A percentile compares a stretch with the other conserved stretches of the same genome.
Conservation (phyloP, 2,797 vertebrate species). For the Aselliscus stoliczkanus region DNA sequence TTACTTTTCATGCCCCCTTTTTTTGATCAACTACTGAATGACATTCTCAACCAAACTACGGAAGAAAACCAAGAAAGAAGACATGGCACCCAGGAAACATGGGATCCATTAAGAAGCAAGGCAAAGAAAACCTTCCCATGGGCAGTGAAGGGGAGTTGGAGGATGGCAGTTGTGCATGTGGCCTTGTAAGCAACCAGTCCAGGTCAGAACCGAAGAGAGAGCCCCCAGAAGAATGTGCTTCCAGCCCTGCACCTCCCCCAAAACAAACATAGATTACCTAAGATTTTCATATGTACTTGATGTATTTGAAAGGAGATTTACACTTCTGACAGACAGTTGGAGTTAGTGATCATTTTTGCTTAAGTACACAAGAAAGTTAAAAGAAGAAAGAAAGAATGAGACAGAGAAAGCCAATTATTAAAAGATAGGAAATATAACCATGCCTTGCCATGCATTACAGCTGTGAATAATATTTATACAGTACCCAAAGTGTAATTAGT, state of each 20-base stretch:
- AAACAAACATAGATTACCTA: neutral
- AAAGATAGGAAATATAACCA: neutral
- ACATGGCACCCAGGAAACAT: neutral
- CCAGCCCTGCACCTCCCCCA: no score
- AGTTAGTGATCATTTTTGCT: neutral
- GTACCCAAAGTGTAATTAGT: neutral
- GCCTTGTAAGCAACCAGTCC: no score
- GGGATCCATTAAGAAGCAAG: neutral
- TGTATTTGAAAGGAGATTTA: neutral
- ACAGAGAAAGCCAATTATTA: neutral
- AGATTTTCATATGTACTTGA: neutral
- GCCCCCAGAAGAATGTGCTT: neutral
- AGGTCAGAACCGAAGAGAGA: neutral
- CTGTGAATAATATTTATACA: neutral
- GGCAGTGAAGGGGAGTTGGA: neutral
- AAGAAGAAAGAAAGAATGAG: neutral
- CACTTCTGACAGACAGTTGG: neutral
- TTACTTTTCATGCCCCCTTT: neutral
- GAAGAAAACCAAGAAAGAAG: neutral
- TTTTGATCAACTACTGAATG: neutral
- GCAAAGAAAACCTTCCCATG: neutral
- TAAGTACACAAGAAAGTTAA: neutral
- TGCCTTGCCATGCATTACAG: neutral
- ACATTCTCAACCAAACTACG: neutral
- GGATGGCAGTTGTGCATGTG: fast-evolving